phyloP scores from a whole-genome alignment of 2,797 vertebrate species.

The Florisuga fusca region DNA sequence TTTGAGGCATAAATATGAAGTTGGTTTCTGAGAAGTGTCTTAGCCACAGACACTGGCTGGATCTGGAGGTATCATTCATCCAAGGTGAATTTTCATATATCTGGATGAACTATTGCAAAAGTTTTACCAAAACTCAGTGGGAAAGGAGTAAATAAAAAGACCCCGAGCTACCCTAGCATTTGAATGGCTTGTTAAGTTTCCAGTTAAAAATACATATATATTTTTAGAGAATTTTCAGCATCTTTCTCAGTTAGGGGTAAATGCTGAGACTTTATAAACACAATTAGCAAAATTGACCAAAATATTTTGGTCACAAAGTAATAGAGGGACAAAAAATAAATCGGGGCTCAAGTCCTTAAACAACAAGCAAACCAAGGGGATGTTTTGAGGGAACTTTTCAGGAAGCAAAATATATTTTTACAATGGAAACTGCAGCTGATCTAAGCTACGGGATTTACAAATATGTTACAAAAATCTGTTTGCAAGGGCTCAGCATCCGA shows the following conservation, averaged over 20 bases:
- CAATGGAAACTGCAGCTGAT: not conserved
- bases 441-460: not conserved
- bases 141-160: not conserved
- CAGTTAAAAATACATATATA: not conserved
- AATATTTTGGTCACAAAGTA: not conserved
- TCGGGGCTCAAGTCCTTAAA: not conserved
- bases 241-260: not conserved
- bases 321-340: not conserved
- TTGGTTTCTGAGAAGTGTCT: not conserved
- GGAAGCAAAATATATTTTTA: not conserved
- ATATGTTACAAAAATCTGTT: not conserved
- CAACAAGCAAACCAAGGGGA: rapidly evolving
- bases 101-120: not conserved
- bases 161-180: not conserved
- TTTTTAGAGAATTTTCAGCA: not conserved
- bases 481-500: not conserved
- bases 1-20: not conserved
- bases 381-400: not conserved
- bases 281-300: not conserved
- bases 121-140: not conserved
- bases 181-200: not conserved
- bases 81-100: not conserved
- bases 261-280: not conserved
- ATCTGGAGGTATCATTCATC: not conserved
- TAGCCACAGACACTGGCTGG: not conserved